These are phyloP conservation scores for Cancer borealis DNA, from an alignment of 2,888 invertebrate species.

Conservation along the genomic window DNA sequence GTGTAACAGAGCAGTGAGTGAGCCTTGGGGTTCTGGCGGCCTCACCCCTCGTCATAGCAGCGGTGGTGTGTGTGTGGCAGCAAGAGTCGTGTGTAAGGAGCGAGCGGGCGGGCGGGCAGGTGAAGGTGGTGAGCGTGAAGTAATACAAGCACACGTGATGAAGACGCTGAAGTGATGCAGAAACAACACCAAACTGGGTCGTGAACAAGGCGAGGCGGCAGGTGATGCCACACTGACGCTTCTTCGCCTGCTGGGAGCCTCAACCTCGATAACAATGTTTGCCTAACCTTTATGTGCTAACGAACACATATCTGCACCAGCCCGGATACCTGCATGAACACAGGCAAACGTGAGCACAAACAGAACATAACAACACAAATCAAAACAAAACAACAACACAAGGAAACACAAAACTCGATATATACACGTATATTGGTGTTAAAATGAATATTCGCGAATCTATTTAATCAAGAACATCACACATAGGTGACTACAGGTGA, in stretches of 20 bases:
- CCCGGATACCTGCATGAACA: background rate
- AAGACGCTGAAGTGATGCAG: background rate
- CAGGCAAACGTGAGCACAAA: background rate
- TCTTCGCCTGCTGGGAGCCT: constrained; percentile 10
- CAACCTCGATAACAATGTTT: constrained; percentile 17
- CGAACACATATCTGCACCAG: constrained; percentile 1
- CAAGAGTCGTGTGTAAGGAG: background rate
- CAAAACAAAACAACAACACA: no score
- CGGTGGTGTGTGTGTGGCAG: background rate
- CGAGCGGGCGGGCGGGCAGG: no score
- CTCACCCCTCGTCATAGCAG: constrained; percentile 11
- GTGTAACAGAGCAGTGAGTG: no score
- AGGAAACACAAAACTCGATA: background rate
- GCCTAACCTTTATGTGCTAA: constrained; percentile 39
- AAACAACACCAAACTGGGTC: background rate
- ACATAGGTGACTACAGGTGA: background rate
- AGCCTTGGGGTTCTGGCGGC: no score
- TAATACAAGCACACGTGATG: background rate
- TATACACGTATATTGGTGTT: background rate
- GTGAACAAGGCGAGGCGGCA: constrained; percentile 14
- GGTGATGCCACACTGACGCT: constrained; percentile 2
- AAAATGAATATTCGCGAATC: background rate
- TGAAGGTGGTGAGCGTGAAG: background rate
- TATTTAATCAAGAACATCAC: background rate
- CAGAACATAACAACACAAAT: background rate